Evolutionary conservation across 2,113 vertebrate species (phyloP), one percentile per base, ranked within the genome.

Genomic region (Tupaia chinensis): DNA sequence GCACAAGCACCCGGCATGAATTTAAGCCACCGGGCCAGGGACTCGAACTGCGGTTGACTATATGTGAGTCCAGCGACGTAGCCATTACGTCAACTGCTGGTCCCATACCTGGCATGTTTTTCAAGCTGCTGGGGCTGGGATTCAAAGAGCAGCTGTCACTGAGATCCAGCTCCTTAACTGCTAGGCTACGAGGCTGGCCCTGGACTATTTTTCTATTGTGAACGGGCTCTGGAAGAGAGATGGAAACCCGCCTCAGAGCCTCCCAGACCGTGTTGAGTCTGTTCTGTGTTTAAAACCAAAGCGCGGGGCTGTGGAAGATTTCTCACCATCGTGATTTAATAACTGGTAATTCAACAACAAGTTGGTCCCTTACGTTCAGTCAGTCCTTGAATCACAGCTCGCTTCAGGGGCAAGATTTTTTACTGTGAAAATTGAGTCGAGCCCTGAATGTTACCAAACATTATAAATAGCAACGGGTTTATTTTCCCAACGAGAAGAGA

Each of bases 401-500:
- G 72, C 82, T 90, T 82, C 68, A 12, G 86, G 96, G 70, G 66
- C 53, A 60, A 53, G 74, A 72, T 95, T 94, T 94, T 93, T 97
- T 87, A 89, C 87, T 73, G 68, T 11, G 83, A 89, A 93, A 94
- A 96, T 25, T 74, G 73, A 95, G 89, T 84, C 32, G 66, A 91
- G 91, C 79, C 92, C 4, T 1, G 27, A 95, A 81, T 95, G 96
- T 98, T 96, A 96, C 91, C 70, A 97, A 97, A 97, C 95, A 95
- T 93, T 90, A 58, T 85, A 92, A 98, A 94, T 86, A 83, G 90
- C 85, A 86, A 69, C 1, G 3, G 27, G 92, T 95, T 97, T 91
- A 56, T 96, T 97, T 96, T 97, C 95, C 69, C 88, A 90, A 68
- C 1, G 72, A 86, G 88, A 54, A 81, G 76, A 68, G 82, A 70